These are phyloP conservation scores for Schizopygopsis malacanthus DNA, from an alignment of 2,797 vertebrate genomes.

Conservation along the genomic window DNA sequence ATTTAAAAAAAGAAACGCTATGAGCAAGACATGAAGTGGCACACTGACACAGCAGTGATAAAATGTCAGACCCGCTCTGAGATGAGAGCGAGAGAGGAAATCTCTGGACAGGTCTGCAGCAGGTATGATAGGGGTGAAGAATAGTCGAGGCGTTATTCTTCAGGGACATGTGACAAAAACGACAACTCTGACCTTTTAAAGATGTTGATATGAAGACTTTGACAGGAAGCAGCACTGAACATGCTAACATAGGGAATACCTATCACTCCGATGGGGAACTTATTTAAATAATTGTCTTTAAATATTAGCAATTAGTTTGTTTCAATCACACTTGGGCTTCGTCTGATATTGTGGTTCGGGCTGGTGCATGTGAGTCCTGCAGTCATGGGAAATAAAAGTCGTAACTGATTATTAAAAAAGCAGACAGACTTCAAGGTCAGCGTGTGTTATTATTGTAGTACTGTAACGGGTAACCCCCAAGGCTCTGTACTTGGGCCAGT, in stretches of 20 bases:
- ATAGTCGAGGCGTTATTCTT: conserved; percentile 1
- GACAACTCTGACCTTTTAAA: conserved; percentile 44
- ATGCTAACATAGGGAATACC: not conserved
- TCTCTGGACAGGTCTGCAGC: conserved; percentile 33
- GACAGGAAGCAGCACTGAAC: conserved; percentile 10
- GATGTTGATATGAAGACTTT: conserved; percentile 39
- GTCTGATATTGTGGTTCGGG: not conserved
- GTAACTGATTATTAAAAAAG: conserved; percentile 52
- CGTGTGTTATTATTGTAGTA: conserved; percentile 38
- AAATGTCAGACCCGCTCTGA: conserved; percentile 22
- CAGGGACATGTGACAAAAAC: conserved; percentile 12
- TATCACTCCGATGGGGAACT: not conserved
- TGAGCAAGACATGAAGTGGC: conserved; percentile 29
- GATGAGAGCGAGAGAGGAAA: conserved; percentile 3
- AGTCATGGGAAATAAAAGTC: conserved; percentile 47
- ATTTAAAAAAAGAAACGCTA: not conserved
- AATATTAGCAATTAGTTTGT: conserved; percentile 41
- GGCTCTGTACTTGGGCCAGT: conserved; percentile 35
- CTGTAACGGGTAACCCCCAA: conserved; percentile 31
- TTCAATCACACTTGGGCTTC: conserved; percentile 21
- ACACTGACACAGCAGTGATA: conserved; percentile 35
- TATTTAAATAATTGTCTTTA: conserved; percentile 44
- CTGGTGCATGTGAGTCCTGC: conserved; percentile 24
- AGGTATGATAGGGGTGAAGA: conserved; percentile 42
- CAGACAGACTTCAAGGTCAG: conserved; percentile 51